These are phyloP conservation scores for Sebastes paucispinis DNA, from an alignment of 2,797 vertebrate species.

Conservation along the genomic window DNA sequence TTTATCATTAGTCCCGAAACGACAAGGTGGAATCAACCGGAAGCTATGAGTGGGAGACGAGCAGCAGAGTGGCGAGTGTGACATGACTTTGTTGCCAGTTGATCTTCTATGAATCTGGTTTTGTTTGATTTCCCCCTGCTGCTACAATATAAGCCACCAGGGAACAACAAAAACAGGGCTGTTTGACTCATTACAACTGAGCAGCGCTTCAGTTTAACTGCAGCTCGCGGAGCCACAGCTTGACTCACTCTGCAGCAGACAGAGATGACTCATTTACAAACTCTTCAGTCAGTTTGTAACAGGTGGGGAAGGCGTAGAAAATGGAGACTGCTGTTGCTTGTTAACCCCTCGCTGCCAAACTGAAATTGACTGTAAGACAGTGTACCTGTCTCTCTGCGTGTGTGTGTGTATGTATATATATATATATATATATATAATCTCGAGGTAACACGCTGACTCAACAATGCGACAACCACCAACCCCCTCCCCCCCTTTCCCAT, in stretches of 20 bases:
- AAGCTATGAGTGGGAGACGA: neutral
- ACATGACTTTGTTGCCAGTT: too few species aligned
- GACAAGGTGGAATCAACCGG: neutral
- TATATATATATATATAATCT: neutral
- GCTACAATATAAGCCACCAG: neutral
- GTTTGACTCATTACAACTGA: neutral
- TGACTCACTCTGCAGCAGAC: slow-evolving; percentile 14
- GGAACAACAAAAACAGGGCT: neutral
- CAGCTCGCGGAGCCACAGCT: neutral
- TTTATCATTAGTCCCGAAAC: neutral
- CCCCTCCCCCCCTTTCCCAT: neutral
- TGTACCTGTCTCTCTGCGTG: neutral
- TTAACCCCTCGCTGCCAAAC: neutral
- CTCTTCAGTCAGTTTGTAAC: neutral
- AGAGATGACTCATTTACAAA: slow-evolving; percentile 25
- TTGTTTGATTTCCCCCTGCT: neutral
- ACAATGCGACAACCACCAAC: slow-evolving; percentile 27
- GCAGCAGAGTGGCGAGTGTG: neutral
- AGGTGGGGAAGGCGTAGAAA: neutral
- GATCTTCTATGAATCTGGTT: neutral
- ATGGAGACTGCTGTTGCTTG: neutral
- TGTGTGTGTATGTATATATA: neutral
- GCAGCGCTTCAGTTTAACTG: neutral
- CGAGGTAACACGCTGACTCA: slow-evolving; percentile 45
- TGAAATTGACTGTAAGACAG: neutral